Base-by-base conservation (phyloP, 1,140 invertebrate genomes). In the Euwallacea fornicatus region DNA sequence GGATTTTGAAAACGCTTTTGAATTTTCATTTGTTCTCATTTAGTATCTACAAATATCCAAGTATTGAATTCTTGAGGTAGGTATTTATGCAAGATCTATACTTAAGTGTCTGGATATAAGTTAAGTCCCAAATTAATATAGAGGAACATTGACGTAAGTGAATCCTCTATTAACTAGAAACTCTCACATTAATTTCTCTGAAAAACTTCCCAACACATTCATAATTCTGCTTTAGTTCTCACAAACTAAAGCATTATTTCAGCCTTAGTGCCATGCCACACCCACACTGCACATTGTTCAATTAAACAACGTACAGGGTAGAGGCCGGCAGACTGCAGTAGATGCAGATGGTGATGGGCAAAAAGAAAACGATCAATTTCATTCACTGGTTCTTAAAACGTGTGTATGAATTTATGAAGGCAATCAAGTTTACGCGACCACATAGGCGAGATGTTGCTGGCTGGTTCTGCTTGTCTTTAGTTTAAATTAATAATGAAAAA, bases 381-480 rank as follows among this genome's bases (percentile, higher is more conserved):
- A 59, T 59, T 59, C 56, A 59, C 56, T 42, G 16, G 56, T 59
- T 59, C 16, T 8, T 2, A 42, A 59, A 59, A 59, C 56, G 21
- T 59, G 56, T 59, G 56, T 59, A 59, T 59, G 56, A 59, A 41
- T 59, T 59, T 59, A 59, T 59, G 56, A 59, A 59, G 56, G 56
- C 56, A 59, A 59, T 59, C 56, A 41, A 59, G 56, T 59, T 59
- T 59, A 59, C 10, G 42, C 21, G 46, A 50, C 16, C 41, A 59
- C 56, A 11, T 33, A 15, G 21, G 21, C 21, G 21, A 33, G 21
- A 33, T 33, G 4, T 33, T 15, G 53, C 21, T 15, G 53, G 53
- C 53, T 55, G 53, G 53, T 55, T 55, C 21, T 9, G 53, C 53
- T 15, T 55, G 7, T 55, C 53, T 55, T 15, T 13, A 11, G 47